A percentile compares a stretch with the other conserved stretches of the same genome.
Conservation (phyloP, 2,888 invertebrate species). For the Conus canariensis region DNA sequence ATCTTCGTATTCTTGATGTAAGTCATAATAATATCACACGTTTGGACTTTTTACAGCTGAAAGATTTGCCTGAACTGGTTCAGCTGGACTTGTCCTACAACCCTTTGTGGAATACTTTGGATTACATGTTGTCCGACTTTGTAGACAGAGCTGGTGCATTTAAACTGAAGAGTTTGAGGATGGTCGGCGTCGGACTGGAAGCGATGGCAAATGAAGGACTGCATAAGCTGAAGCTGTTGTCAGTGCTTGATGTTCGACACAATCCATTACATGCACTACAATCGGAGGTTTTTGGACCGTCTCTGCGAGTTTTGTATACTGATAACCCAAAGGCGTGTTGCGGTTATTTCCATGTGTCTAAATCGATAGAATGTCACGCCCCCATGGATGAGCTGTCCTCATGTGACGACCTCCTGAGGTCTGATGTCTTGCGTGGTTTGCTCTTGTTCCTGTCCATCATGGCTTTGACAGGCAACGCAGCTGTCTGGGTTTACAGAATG, state of each 20-base stretch:
- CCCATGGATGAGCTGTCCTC: constrained; percentile 43
- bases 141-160: neutral
- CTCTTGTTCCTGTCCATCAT: constrained; percentile 30
- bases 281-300: neutral
- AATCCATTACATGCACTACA: constrained; percentile 18
- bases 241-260: constrained; percentile 11
- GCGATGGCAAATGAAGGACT: neutral
- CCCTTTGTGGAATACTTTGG: neutral
- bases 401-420: constrained; percentile 36
- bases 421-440: constrained; percentile 25
- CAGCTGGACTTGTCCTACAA: constrained; percentile 32
- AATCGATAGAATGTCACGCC: constrained; percentile 1
- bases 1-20: constrained; percentile 34
- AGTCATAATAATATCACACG: constrained; percentile 30
- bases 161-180: neutral
- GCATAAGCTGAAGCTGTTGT: neutral
- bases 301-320: neutral
- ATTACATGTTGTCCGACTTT: neutral
- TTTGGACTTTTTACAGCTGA: neutral
- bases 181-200: neutral
- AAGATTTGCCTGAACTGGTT: constrained; percentile 18
- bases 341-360: neutral
- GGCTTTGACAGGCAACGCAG: constrained; percentile 28
- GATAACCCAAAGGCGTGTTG: constrained; percentile 41
- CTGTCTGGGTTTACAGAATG: constrained; percentile 34